Evolutionary conservation across 2,797 vertebrate genomes (phyloP).

Genomic region (Haliaeetus vocifer): DNA sequence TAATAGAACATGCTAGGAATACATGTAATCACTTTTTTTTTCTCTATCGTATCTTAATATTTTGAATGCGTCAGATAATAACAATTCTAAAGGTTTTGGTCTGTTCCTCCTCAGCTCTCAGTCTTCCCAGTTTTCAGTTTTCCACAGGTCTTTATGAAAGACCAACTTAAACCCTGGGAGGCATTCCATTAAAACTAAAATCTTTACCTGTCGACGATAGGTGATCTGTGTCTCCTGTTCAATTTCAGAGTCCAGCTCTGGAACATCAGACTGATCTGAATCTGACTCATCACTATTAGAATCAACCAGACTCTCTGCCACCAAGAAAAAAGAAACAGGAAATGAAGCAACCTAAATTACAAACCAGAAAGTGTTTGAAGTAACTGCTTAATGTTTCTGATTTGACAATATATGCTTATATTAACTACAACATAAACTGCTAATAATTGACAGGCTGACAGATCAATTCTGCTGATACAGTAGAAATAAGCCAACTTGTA

Average conservation of each 20-base stretch:
- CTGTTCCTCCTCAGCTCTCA: neutral
- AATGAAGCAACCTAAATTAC: neutral
- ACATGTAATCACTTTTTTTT: neutral
- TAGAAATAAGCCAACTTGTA: neutral
- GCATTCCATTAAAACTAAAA: neutral
- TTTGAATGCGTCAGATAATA: neutral
- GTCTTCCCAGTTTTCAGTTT: neutral
- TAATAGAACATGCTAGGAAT: neutral
- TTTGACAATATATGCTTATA: neutral
- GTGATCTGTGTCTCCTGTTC: slow-evolving; percentile 97
- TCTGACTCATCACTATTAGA: slow-evolving; percentile 97
- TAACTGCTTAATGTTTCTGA: neutral
- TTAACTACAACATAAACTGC: neutral
- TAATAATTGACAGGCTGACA: neutral
- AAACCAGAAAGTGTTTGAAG: neutral
- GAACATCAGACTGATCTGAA: slow-evolving; percentile 97
- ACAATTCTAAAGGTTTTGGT: neutral
- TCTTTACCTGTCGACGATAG: slow-evolving; percentile 88
- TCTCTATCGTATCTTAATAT: neutral
- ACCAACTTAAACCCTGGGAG: neutral
- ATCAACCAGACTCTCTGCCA: slow-evolving; percentile 89
- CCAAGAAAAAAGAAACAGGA: slow-evolving; percentile 16
- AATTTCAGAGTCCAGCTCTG: slow-evolving; percentile 99
- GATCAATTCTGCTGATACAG: neutral
- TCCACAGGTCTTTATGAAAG: neutral